Conservation (phyloP, 2,113 vertebrate genomes). For the Callipepla californica region DNA sequence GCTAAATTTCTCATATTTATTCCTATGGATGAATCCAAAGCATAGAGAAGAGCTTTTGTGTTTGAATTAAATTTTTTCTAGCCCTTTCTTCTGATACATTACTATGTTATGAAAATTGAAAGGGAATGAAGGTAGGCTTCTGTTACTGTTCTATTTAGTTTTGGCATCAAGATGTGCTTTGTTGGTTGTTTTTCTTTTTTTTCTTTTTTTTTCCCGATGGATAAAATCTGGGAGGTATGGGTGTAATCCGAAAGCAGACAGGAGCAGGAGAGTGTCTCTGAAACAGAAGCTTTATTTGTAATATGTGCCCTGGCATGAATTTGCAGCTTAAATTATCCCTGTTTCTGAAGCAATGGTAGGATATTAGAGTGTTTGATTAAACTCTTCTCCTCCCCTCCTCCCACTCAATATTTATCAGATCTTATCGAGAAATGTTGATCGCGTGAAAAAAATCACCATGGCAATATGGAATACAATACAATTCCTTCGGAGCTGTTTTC, state of each 20-base stretch:
- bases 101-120: background rate
- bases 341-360: constrained; percentile 51
- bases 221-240: constrained; percentile 36
- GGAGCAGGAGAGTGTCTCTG: background rate
- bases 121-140: background rate
- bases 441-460: constrained; percentile 93
- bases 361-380: constrained; percentile 47
- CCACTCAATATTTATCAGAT: constrained; percentile 81
- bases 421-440: constrained; percentile 93
- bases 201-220: background rate
- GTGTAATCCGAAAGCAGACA: constrained; percentile 26
- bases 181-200: background rate
- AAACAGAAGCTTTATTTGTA: constrained; percentile 51
- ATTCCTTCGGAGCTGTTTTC: constrained; percentile 97
- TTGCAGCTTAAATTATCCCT: constrained; percentile 39
- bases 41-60: background rate
- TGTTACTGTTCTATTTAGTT: background rate
- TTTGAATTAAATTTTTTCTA: background rate
- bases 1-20: background rate
- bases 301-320: background rate
- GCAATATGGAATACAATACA: constrained; percentile 92
- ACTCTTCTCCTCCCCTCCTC: constrained; percentile 43
- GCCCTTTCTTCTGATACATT: background rate
- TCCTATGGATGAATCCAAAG: background rate
- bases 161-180: background rate